phyloP scores from a whole-genome alignment of 2,797 vertebrate species.

The Sebastes itinus region DNA sequence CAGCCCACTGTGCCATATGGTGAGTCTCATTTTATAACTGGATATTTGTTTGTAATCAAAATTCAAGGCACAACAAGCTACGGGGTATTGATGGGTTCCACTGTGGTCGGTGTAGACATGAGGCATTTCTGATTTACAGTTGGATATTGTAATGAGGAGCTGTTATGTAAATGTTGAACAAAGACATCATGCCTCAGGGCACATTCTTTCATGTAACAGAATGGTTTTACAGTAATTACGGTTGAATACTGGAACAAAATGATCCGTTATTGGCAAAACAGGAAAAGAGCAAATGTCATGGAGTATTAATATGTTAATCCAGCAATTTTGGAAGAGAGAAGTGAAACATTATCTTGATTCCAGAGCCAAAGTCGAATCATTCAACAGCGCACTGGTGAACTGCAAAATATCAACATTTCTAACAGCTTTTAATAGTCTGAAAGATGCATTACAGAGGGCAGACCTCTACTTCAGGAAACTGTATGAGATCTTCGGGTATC shows the following conservation, averaged over 20 bases:
- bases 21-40: conserved; percentile 26
- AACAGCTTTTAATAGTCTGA: conserved; percentile 5
- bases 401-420: conserved; percentile 2
- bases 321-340: background rate
- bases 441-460: background rate
- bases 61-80: conserved; percentile 13
- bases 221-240: conserved; percentile 43
- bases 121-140: conserved; percentile 40
- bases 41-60: conserved; percentile 43
- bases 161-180: conserved; percentile 68
- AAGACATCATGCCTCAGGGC: conserved; percentile 48
- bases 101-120: conserved; percentile 22
- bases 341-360: conserved; percentile 18
- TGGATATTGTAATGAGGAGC: conserved; percentile 47
- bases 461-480: background rate
- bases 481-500: background rate
- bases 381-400: background rate
- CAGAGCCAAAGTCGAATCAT: conserved; percentile 16
- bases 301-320: conserved; percentile 47
- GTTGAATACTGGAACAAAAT: conserved; percentile 38
- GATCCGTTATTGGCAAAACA: conserved; percentile 45
- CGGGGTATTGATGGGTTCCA: conserved; percentile 27
- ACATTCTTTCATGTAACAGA: conserved; percentile 47
- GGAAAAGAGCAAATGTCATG: conserved; percentile 44
- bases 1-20: conserved; percentile 26